Percentiles rank a stretch among this genome's conserved stretches.
phyloP scores from a whole-genome alignment of 2,888 invertebrate species.

The Diarsia brunnea region DNA sequence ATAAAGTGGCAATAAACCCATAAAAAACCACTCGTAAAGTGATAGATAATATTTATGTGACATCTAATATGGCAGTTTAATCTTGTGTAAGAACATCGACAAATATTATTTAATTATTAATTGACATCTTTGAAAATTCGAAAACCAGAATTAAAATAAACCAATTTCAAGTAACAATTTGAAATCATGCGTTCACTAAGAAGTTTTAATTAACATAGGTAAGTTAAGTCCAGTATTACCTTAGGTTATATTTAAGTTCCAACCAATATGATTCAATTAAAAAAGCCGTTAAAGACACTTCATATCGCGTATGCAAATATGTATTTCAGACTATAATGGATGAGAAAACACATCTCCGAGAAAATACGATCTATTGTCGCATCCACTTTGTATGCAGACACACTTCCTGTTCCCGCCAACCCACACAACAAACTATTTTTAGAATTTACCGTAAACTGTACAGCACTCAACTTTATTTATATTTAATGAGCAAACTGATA shows the following conservation, averaged over 20 bases:
- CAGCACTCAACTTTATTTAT: slow-evolving; percentile 35
- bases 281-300: slow-evolving; percentile 47
- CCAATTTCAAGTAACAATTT: background rate
- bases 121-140: background rate
- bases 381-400: slow-evolving; percentile 57
- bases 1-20: slow-evolving; percentile 19
- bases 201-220: background rate
- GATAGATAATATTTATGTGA: slow-evolving; percentile 7
- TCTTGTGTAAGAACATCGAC: background rate
- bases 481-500: slow-evolving; percentile 45
- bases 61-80: background rate
- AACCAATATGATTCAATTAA: slow-evolving; percentile 18
- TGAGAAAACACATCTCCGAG: slow-evolving; percentile 73
- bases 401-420: slow-evolving; percentile 59
- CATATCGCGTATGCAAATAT: slow-evolving; percentile 77
- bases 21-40: slow-evolving; percentile 19
- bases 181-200: background rate
- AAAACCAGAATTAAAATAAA: background rate
- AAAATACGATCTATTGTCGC: slow-evolving; percentile 76
- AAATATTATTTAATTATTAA: background rate
- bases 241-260: background rate
- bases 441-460: slow-evolving; percentile 50
- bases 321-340: slow-evolving; percentile 73
- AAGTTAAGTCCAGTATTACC: background rate
- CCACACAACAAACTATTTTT: slow-evolving; percentile 35